These are phyloP conservation scores for Syrphus vitripennis DNA, from an alignment of 2,888 invertebrate species.

Conservation along the genomic window DNA sequence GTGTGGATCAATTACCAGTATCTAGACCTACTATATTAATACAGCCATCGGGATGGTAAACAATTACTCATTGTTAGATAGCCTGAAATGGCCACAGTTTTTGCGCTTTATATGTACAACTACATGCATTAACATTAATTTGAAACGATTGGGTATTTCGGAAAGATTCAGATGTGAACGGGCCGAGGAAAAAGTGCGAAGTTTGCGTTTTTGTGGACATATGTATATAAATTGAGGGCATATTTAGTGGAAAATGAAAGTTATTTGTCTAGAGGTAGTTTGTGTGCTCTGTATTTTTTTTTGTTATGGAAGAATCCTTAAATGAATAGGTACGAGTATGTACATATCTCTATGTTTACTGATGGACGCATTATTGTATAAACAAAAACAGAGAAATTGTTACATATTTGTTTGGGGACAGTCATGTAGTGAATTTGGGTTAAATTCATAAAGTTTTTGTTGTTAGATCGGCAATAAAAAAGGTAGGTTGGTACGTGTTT, in stretches of 20 bases:
- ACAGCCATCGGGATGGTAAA: conserved; percentile 39
- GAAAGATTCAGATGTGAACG: no score
- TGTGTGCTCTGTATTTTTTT: neutral
- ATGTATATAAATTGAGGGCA: neutral
- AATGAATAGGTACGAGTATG: no score
- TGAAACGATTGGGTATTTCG: neutral
- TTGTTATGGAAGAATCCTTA: neutral
- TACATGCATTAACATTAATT: neutral
- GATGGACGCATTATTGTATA: neutral
- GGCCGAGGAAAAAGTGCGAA: neutral
- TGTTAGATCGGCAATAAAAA: neutral
- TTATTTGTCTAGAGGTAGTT: neutral
- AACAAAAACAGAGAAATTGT: neutral
- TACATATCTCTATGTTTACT: neutral
- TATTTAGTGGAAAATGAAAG: conserved; percentile 1
- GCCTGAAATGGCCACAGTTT: neutral
- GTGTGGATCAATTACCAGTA: conserved; percentile 4
- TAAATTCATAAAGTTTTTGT: neutral
- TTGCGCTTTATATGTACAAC: no score
- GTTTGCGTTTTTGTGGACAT: neutral
- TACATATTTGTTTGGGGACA: neutral
- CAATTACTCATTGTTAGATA: conserved; percentile 50
- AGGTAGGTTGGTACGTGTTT: neutral
- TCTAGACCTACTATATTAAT: neutral
- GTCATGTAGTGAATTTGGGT: neutral